Percentiles rank a stretch among this genome's conserved stretches.
These are phyloP conservation scores for Slavum lentiscoides DNA, from an alignment of 2,888 invertebrate species.

Conservation along the genomic window DNA sequence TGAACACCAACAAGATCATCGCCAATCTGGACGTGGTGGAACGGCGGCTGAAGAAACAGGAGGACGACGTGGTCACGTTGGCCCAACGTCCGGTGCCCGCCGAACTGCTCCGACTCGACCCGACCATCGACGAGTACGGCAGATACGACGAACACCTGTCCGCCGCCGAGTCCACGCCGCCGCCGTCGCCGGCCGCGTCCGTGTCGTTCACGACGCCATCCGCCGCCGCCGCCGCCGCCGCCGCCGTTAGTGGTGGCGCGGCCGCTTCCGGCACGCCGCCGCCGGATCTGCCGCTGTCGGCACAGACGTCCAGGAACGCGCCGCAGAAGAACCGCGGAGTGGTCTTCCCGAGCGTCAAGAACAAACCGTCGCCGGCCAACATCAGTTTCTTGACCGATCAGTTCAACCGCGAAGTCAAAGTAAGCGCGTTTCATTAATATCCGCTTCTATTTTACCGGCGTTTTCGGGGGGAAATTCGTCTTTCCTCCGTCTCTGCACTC, in stretches of 20 bases:
- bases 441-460: too few species aligned
- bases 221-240: constrained; percentile 57
- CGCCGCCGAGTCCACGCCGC: constrained; percentile 56
- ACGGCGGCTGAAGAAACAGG: constrained; percentile 80
- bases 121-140: constrained; percentile 68
- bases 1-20: constrained; percentile 84
- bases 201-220: constrained; percentile 57
- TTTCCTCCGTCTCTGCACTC: too few species aligned
- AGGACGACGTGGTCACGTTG: constrained; percentile 78
- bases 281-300: constrained; percentile 38
- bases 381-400: constrained; percentile 80
- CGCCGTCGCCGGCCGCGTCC: constrained; percentile 60
- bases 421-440: constrained; percentile 61
- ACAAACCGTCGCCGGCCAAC: constrained; percentile 83
- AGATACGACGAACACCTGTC: constrained; percentile 55
- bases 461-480: too few species aligned
- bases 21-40: constrained; percentile 86
- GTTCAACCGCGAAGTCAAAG: constrained; percentile 77
- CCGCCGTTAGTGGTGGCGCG: too few species aligned
- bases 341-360: constrained; percentile 89
- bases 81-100: constrained; percentile 77
- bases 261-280: too few species aligned
- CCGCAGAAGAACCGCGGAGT: constrained; percentile 75
- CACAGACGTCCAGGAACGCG: constrained; percentile 54
- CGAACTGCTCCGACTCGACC: constrained; percentile 71